phyloP scores from a whole-genome alignment of 2,113 vertebrate species.

The Aramus guarauna region DNA sequence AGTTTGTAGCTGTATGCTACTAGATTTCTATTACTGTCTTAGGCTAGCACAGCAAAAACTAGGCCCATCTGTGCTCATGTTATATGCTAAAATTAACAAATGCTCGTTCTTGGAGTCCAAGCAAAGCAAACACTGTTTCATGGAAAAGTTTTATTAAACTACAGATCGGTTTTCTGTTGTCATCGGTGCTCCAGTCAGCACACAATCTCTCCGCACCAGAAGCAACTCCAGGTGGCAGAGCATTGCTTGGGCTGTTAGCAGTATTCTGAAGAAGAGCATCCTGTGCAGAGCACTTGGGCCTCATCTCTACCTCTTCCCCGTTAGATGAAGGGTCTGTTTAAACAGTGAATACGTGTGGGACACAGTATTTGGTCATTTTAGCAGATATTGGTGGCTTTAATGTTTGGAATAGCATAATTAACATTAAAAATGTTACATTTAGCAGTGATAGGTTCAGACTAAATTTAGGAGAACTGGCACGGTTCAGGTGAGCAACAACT shows the following conservation, averaged over 20 bases:
- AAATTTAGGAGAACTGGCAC: not conserved
- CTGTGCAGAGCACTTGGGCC: not conserved
- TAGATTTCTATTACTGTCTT: not conserved
- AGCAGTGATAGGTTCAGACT: not conserved
- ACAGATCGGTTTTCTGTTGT: not conserved
- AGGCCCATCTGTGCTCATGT: not conserved
- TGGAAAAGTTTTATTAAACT: not conserved
- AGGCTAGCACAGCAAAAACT: not conserved
- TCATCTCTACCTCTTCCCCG: not conserved
- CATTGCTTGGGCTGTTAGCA: not conserved
- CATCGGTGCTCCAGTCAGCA: not conserved
- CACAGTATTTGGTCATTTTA: not conserved
- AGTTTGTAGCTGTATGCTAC: not conserved
- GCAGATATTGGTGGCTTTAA: not conserved
- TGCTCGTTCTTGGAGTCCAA: not conserved
- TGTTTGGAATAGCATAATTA: not conserved
- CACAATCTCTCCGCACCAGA: not conserved
- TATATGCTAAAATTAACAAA: not conserved
- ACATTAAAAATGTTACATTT: not conserved
- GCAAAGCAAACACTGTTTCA: not conserved
- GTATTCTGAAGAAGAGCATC: not conserved
- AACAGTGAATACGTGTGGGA: not conserved
- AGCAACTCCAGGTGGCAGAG: not conserved
- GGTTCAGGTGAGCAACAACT: not conserved
- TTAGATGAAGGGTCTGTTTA: not conserved